Evolutionary conservation across 2,113 vertebrate species (phyloP), one percentile per base, ranked within the genome.

Genomic region (Alosa alosa): DNA sequence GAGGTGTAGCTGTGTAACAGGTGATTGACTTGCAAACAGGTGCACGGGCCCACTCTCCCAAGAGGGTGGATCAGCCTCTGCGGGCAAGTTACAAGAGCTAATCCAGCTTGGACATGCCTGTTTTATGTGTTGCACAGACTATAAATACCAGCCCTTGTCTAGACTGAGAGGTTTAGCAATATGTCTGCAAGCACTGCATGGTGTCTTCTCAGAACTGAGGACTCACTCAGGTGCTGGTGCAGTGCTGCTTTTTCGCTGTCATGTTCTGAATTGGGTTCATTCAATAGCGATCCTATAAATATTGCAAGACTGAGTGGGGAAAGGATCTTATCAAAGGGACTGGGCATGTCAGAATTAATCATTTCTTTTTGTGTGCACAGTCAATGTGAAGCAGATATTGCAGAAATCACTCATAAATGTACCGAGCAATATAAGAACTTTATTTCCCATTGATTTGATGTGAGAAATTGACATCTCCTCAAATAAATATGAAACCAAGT

Each of bases 1-100:
- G 64, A 72, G 64, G 25, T 36, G 64, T 15, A 7, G 64, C 25
- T 13, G 8, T 25, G 15, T 25, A 72, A 72, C 64, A 72, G 64
- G 64, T 72, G n/a, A 72, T 72, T 72, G 64, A 72, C 64, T 72
- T 72, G 64, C 64, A 72, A 72, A 72, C 64, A 72, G 64, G 64
- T 72, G 64, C 25, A 72, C 64, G 64, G 64, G 25, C 64, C 64
- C 25, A n/a, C 64, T 72, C 8, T 25, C 64, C 36, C 64, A 10
- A 25, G 25, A 72, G 64, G 64, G 4, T 11, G 31, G 64, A 72
- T 36, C 25, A 31, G n/a, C 13, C 64, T 31, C 64, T 36, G n/a
- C 36, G 64, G 64, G 64, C 64, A 72, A 72, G 64, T 72, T 72
- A 72, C 64, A 72, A 72, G 64, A 72, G 64, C 64, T 72, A 72